These are phyloP conservation scores for Choristoneura fumiferana DNA, from an alignment of 1,140 invertebrate genomes.

Conservation along the genomic window DNA sequence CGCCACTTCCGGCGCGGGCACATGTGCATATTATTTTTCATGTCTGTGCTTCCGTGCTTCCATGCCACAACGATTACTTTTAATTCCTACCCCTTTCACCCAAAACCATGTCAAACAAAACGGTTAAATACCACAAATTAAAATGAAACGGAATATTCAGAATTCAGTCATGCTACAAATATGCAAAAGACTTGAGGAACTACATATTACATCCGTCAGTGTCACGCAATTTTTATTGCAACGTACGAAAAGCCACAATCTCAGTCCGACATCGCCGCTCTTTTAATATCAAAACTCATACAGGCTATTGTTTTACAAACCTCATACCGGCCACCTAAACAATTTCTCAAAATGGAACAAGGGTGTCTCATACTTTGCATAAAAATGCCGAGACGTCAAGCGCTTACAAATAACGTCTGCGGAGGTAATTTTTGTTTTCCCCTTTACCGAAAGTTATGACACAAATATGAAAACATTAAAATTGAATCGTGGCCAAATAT, in stretches of 20 bases:
- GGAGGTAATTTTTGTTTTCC: slow-evolving; percentile 63
- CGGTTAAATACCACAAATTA: slow-evolving; percentile 57
- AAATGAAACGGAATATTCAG: not conserved
- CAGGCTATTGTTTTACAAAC: slow-evolving; percentile 43
- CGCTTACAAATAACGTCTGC: slow-evolving; percentile 71
- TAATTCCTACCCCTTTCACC: slow-evolving; percentile 62
- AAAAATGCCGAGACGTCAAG: slow-evolving; percentile 70
- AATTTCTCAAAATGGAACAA: slow-evolving; percentile 68
- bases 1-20: slow-evolving; percentile 42
- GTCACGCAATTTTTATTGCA: slow-evolving; percentile 72
- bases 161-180: not conserved
- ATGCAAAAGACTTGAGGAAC: slow-evolving; percentile 25
- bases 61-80: slow-evolving; percentile 63
- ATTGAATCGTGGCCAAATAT: slow-evolving; percentile 73
- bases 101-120: slow-evolving; percentile 58
- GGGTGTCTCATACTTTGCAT: slow-evolving; percentile 62
- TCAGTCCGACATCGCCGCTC: slow-evolving; percentile 42
- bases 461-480: slow-evolving; percentile 74
- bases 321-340: slow-evolving; percentile 61
- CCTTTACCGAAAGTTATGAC: slow-evolving; percentile 67
- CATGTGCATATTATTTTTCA: slow-evolving; percentile 64
- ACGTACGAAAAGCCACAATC: slow-evolving; percentile 57
- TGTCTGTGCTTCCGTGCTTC: slow-evolving; percentile 59
- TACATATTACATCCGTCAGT: slow-evolving; percentile 68
- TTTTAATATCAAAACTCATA: slow-evolving; percentile 41